phyloP scores from a whole-genome alignment of 2,113 vertebrate species.

The Clarias batrachus region DNA sequence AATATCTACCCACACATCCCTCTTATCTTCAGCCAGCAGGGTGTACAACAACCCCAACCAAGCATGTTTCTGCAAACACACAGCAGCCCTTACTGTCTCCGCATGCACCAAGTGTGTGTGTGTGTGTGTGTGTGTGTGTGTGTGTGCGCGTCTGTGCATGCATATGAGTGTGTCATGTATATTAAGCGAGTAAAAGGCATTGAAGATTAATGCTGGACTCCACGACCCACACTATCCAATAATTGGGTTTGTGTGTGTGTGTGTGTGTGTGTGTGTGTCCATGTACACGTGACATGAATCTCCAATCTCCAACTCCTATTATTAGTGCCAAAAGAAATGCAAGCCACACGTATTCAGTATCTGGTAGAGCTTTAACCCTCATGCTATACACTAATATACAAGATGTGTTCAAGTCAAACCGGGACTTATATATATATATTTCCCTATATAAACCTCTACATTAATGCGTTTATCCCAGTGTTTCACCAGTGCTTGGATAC shows the following conservation, averaged over 20 bases:
- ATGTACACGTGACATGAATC: no score
- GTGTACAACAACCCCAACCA: constrained; percentile 1
- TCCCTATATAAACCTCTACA: no score
- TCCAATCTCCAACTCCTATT: neutral
- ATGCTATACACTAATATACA: neutral
- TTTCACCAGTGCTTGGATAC: no score
- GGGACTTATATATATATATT: no score
- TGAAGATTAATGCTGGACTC: neutral
- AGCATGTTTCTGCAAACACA: neutral
- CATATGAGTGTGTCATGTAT: neutral
- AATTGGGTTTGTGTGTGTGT: neutral
- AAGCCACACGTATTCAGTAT: neutral
- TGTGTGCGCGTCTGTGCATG: neutral
- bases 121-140: neutral
- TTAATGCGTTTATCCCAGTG: no score
- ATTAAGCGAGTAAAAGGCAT: neutral
- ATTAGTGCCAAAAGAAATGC: neutral
- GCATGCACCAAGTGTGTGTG: neutral
- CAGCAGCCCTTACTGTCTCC: neutral
- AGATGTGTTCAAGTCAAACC: no score
- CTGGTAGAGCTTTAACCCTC: neutral
- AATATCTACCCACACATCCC: neutral
- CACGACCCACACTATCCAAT: neutral
- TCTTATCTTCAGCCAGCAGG: neutral
- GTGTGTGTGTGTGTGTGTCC: neutral